These are phyloP conservation scores for Malthinus seriepunctatus DNA, from an alignment of 2,888 invertebrate genomes.

Conservation along the genomic window DNA sequence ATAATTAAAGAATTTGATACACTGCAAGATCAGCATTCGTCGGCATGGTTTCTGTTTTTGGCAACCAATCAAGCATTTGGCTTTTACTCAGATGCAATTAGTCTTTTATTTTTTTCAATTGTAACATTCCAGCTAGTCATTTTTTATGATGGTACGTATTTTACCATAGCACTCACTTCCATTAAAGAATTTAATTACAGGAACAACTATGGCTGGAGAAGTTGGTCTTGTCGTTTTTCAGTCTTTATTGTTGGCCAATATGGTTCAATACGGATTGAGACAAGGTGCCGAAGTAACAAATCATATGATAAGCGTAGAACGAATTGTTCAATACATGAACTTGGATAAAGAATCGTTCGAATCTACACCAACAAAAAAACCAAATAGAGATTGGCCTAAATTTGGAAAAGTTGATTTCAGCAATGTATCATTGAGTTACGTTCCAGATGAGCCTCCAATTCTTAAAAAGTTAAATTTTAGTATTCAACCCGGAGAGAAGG, in stretches of 20 bases:
- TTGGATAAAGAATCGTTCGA: constrained; percentile 72
- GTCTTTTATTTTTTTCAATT: constrained; percentile 62
- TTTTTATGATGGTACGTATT: constrained; percentile 59
- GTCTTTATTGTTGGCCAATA: constrained; percentile 73
- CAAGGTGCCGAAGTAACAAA: constrained; percentile 77
- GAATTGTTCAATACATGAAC: constrained; percentile 77
- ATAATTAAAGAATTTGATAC: constrained; percentile 76
- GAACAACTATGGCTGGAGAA: constrained; percentile 64
- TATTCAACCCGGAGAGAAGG: constrained; percentile 69
- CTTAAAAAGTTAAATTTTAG: constrained; percentile 68
- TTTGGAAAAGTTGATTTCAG: constrained; percentile 64
- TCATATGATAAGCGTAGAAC: constrained; percentile 82
- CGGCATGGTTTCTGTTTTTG: constrained; percentile 64
- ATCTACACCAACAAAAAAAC: constrained; percentile 59
- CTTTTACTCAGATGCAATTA: constrained; percentile 67
- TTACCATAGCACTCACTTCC: too few species aligned
- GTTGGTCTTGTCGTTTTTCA: constrained; percentile 76
- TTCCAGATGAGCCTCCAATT: constrained; percentile 65
- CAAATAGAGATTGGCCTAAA: constrained; percentile 65
- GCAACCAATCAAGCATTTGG: constrained; percentile 66
- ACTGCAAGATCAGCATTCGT: constrained; percentile 71
- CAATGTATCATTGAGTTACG: constrained; percentile 67
- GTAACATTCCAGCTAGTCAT: constrained; percentile 68
- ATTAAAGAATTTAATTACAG: constrained; percentile 47
- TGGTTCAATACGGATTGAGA: constrained; percentile 80